Conservation (phyloP, 2,888 invertebrate genomes). For the Lamproptera curius region DNA sequence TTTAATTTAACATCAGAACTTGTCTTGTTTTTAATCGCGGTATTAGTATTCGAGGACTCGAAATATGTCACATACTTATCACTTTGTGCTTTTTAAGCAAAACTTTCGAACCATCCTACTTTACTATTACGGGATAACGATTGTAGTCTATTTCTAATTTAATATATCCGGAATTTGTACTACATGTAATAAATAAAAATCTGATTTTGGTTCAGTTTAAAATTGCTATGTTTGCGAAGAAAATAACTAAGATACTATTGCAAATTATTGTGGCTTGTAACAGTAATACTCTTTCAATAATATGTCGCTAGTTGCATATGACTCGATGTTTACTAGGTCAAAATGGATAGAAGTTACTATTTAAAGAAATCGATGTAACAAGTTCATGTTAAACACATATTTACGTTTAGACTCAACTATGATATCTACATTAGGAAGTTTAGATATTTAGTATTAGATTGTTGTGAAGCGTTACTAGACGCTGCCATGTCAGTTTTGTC, state of each 20-base stretch:
- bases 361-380: constrained; percentile 48
- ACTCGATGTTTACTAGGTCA: no score
- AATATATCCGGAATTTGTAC: no score
- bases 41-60: no score
- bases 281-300: no score
- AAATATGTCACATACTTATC: neutral
- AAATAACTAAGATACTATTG: neutral
- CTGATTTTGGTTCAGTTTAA: neutral
- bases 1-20: neutral
- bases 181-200: neutral
- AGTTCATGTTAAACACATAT: constrained; percentile 44
- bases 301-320: no score
- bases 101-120: neutral
- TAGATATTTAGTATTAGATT: constrained; percentile 23
- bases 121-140: neutral
- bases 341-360: constrained; percentile 21
- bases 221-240: neutral
- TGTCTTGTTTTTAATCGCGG: no score
- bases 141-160: neutral
- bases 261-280: neutral
- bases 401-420: constrained; percentile 63
- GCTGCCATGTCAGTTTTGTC: no score
- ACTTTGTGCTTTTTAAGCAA: neutral
- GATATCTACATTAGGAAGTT: constrained; percentile 49
- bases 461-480: neutral